Percentiles rank a stretch among this genome's conserved stretches.
These are phyloP conservation scores for Hirundo rustica DNA, from an alignment of 2,797 vertebrate genomes.

Conservation along the genomic window DNA sequence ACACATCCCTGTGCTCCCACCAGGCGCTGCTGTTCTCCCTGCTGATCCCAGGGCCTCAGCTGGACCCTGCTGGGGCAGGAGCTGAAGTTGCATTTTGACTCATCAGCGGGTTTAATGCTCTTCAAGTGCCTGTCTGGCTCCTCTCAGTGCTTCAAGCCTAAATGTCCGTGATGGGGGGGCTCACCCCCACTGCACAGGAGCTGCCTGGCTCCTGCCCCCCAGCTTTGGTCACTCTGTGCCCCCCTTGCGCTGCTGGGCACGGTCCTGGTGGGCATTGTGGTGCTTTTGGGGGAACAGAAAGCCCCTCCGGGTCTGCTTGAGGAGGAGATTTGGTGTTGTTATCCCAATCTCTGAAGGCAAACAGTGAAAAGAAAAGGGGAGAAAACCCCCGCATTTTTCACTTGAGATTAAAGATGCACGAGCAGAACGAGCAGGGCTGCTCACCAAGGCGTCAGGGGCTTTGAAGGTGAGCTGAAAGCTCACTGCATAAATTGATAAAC, in stretches of 20 bases:
- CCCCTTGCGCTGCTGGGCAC: accelerated
- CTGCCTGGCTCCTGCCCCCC: not conserved
- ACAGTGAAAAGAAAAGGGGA: not conserved
- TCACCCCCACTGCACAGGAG: not conserved
- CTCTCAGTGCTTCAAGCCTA: not conserved
- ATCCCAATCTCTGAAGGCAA: not conserved
- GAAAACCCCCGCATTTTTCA: not conserved
- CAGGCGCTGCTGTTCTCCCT: not conserved
- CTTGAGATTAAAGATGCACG: constrained; percentile 35
- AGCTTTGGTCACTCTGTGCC: not conserved
- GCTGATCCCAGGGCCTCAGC: not conserved
- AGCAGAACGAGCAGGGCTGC: not conserved
- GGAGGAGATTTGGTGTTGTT: not conserved
- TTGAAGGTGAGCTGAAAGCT: constrained; percentile 47
- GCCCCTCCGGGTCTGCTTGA: not conserved
- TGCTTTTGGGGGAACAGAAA: not conserved
- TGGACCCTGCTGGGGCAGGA: not conserved
- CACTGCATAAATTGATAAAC: constrained; percentile 12
- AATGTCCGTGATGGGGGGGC: not conserved
- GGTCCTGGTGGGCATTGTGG: accelerated
- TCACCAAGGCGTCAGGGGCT: not conserved
- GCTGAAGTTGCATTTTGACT: not conserved
- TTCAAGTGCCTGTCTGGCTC: not conserved
- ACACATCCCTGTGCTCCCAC: not conserved
- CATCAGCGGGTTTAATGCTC: not conserved